Base-by-base conservation (phyloP, 2,797 vertebrate species). In the Artibeus jamaicensis region DNA sequence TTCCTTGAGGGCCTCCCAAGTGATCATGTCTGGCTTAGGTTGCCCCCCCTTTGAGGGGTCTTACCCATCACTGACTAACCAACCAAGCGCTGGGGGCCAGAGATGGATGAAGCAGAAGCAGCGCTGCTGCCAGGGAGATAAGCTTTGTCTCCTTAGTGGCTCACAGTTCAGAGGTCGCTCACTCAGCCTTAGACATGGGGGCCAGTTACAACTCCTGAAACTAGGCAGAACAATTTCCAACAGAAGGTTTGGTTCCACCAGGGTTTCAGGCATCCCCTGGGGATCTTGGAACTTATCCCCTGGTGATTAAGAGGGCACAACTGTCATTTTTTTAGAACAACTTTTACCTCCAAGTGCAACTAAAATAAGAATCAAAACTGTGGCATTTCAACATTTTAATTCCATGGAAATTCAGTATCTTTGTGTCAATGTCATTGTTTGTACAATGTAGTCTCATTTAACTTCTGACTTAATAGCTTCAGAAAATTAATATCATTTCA, bases 311-410 rank as follows among this genome's bases (percentile, higher is more conserved):
- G 18, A 59, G 44, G 12, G 8, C 32, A 6, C 6, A 18, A 34
- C 44, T 34, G 32, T 68, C 39, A 26, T 46, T 68, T 21, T 76
- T 48, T 87, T 57, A 85, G 44, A 39, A 86, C 6, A 3, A 48
- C 46, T 82, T 46, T 73, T 9, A 91, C 85, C 44, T 57, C 83
- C 82, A 76, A 67, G 46, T 59, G 4, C 71, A 94, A 73, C 89
- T 83, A 91, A 91, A 85, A 82, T 96, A 14, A 85, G 19, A 82
- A 39, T 67, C 5, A 68, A 4, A 65, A 85, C 24, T 85, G 6
- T 86, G 39, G 32, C 46, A 62, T 91, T 62, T 68, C 77, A 91
- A 85, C 46, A 39, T 53, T 91, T 91, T 88, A 67, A 71, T 92
- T 71, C 70, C 21, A 24, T 73, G 78, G 14, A 91, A 55, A 57